Conservation (phyloP, 1,140 invertebrate genomes). For the Sarcophaga bullata region DNA sequence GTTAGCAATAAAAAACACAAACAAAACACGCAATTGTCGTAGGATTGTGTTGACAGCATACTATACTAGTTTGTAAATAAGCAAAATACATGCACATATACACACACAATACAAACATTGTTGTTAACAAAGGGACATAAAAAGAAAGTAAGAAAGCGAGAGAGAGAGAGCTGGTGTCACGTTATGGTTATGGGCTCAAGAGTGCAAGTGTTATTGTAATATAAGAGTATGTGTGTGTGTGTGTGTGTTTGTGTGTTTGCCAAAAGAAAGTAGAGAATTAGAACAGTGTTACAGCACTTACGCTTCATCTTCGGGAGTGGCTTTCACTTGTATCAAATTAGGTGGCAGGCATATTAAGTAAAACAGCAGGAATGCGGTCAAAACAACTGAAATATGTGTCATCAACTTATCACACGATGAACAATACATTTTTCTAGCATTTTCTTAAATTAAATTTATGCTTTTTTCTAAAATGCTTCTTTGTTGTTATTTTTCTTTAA, state of each 20-base stretch:
- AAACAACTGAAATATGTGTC: slow-evolving; percentile 65
- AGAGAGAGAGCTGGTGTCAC: too few species aligned
- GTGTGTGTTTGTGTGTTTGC: neutral
- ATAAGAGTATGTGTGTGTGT: slow-evolving; percentile 13
- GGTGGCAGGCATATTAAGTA: slow-evolving; percentile 55
- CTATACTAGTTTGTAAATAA: too few species aligned
- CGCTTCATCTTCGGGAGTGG: slow-evolving; percentile 63
- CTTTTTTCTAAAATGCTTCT: neutral
- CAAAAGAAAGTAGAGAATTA: neutral
- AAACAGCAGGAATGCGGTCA: slow-evolving; percentile 63
- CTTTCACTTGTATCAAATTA: slow-evolving; percentile 54
- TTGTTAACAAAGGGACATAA: too few species aligned
- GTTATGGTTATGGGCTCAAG: too few species aligned
- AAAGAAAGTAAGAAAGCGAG: too few species aligned
- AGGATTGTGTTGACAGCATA: too few species aligned
- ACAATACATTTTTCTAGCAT: slow-evolving; percentile 65
- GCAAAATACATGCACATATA: too few species aligned
- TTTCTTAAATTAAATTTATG: slow-evolving; percentile 49
- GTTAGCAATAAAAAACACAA: too few species aligned
- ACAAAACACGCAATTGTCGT: too few species aligned
- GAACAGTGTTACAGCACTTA: slow-evolving; percentile 51
- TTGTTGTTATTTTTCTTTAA: neutral
- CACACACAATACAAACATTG: too few species aligned
- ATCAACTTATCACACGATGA: slow-evolving; percentile 64
- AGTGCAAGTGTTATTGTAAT: too few species aligned